Evolutionary conservation across 2,113 vertebrate genomes (phyloP), one percentile per base, ranked within the genome.

Genomic region (Hippolais icterina): DNA sequence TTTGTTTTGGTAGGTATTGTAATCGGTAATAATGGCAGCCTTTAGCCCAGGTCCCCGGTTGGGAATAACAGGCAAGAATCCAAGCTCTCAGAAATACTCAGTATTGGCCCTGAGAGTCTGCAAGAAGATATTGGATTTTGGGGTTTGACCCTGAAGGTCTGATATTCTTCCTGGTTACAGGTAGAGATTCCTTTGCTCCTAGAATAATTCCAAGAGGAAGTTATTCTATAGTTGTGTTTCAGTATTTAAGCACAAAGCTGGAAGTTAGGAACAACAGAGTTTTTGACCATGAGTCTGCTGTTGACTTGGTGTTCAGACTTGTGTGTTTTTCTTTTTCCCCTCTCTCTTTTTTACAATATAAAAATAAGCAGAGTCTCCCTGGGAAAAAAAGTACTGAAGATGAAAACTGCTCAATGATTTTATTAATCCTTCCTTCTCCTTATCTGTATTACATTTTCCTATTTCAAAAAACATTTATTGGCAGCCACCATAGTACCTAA

Each of bases 141-240:
- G 61, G 72, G 25, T 41, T 90, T 94, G 70, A 52, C 39, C 65
- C 70, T 37, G 70, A 76, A 90, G 74, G 65, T 91, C 87, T 93
- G 81, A 76, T 93, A 60, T 37, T 91, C 82, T 91, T 94, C 49
- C 81, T 76, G 49, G 41, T 82, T 82, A 68, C 78, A 90, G 65
- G 56, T 74, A 79, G 87, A 61, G 50, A 70, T 91, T 87, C 66
- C 28, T 91, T 89, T 93, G 63, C 86, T 94, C 83, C 57, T 88
- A 83, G 87, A 93, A 60, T 87, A 94, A 87, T 77, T 89, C 64
- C 71, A 49, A 68, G 46, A 83, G 72, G 93, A 71, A 77, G 42
- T 90, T 84, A 64, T 33, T 83, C 41, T 90, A 29, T 81, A 66
- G 87, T 22, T 57, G 42, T 46, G 9, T 83, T 74, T 85, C 66